Evolutionary conservation across 2,797 vertebrate genomes (phyloP).

Genomic region (Numenius phaeopus): DNA sequence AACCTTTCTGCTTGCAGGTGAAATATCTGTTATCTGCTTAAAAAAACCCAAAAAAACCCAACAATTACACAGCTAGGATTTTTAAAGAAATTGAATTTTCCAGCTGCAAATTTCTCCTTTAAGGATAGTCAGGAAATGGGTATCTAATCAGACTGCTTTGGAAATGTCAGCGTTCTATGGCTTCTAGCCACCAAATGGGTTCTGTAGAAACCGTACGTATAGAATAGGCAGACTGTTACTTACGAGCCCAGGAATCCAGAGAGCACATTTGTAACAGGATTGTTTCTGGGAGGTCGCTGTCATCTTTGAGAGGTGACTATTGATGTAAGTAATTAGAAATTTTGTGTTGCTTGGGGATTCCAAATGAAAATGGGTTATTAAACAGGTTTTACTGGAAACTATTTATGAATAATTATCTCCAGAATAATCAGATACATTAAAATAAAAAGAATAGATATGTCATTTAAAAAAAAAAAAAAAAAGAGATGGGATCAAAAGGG

Average conservation of each 20-base stretch:
- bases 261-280: not conserved
- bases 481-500: slow-evolving; percentile 27
- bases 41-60: too few relatives aligned
- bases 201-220: not conserved
- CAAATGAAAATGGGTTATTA: slow-evolving; percentile 5
- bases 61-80: not conserved
- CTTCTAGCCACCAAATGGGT: not conserved
- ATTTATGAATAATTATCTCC: slow-evolving; percentile 38
- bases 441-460: slow-evolving; percentile 17
- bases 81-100: not conserved
- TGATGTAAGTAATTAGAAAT: slow-evolving; percentile 33
- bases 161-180: not conserved
- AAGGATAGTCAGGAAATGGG: not conserved
- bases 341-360: slow-evolving; percentile 1
- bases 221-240: not conserved
- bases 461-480: not conserved
- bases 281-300: not conserved
- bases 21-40: not conserved
- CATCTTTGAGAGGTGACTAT: not conserved
- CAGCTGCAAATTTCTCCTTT: not conserved
- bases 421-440: slow-evolving; percentile 28
- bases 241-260: not conserved
- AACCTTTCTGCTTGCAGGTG: not conserved
- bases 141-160: not conserved
- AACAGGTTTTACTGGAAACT: slow-evolving; percentile 18